Evolutionary conservation across 2,888 invertebrate species (phyloP).

Genomic region (Torymus tubicola): DNA sequence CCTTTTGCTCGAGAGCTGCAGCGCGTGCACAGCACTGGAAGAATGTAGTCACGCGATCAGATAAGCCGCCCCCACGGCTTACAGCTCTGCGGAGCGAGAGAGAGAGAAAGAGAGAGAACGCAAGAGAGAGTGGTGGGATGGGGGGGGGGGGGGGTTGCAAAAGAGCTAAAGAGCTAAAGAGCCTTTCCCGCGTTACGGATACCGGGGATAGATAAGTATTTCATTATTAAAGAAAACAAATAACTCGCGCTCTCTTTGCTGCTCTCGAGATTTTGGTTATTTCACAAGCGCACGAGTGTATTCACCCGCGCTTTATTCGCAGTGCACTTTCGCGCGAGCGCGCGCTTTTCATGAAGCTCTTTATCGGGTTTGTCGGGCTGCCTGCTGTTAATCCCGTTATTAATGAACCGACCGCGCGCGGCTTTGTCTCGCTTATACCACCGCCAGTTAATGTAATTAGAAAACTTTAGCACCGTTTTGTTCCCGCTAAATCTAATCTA

Average conservation of each 20-base stretch:
- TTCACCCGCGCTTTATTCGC: background rate
- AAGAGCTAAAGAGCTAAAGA: no score
- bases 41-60: conserved; percentile 69
- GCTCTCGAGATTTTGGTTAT: conserved; percentile 15
- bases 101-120: background rate
- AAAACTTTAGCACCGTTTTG: background rate
- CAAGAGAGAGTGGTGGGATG: background rate
- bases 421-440: background rate
- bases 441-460: background rate
- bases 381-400: conserved; percentile 14
- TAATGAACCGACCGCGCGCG: conserved; percentile 11
- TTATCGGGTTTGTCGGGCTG: conserved; percentile 30
- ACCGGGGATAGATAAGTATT: conserved; percentile 49
- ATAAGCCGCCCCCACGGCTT: conserved; percentile 63
- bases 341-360: conserved; percentile 11
- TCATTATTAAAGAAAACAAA: conserved; percentile 54
- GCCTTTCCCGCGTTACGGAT: background rate
- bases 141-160: background rate
- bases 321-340: background rate
- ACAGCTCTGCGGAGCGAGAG: background rate
- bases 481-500: background rate
- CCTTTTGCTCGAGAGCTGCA: conserved; percentile 38
- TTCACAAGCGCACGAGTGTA: background rate
- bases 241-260: conserved; percentile 9
- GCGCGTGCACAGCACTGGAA: background rate